Evolutionary conservation across 2,888 invertebrate genomes (phyloP).

Genomic region (Platerodrilus igneus): DNA sequence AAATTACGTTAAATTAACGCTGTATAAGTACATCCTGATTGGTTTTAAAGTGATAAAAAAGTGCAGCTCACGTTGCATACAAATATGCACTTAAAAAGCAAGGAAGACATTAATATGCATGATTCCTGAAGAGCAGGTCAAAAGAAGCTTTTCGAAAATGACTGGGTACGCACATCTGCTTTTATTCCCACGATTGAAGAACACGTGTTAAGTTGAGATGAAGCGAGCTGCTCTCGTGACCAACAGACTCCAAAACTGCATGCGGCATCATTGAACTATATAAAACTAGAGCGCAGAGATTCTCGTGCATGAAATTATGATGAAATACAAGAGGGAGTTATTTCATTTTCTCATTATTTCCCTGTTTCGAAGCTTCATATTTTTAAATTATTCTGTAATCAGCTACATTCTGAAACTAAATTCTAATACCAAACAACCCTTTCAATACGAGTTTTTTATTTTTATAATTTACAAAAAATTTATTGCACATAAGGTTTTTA

Average conservation of each 20-base stretch:
- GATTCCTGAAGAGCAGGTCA: conserved; percentile 21
- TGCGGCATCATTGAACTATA: neutral
- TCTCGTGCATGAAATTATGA: conserved; percentile 5
- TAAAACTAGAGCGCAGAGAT: neutral
- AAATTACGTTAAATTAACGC: conserved; percentile 1
- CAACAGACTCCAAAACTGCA: conserved; percentile 20
- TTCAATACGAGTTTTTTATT: too few relatives aligned
- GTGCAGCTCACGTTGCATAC: conserved; percentile 10
- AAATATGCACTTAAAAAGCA: conserved; percentile 8
- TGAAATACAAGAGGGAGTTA: neutral
- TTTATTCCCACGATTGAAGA: conserved; percentile 45
- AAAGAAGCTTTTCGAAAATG: conserved; percentile 30
- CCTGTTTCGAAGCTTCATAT: too few relatives aligned
- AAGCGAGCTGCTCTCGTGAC: conserved; percentile 34
- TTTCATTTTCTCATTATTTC: too few relatives aligned
- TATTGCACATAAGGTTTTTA: too few relatives aligned
- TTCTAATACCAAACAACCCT: too few relatives aligned
- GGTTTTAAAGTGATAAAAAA: conserved; percentile 10
- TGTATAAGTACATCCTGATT: conserved; percentile 15
- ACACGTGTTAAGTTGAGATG: conserved; percentile 42
- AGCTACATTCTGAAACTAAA: too few relatives aligned
- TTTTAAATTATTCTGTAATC: too few relatives aligned
- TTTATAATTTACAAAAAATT: too few relatives aligned
- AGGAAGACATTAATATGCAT: conserved; percentile 18
- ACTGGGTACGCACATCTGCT: conserved; percentile 41